Base-by-base conservation (phyloP, 2,113 vertebrate genomes). In the Shinisaurus crocodilurus region DNA sequence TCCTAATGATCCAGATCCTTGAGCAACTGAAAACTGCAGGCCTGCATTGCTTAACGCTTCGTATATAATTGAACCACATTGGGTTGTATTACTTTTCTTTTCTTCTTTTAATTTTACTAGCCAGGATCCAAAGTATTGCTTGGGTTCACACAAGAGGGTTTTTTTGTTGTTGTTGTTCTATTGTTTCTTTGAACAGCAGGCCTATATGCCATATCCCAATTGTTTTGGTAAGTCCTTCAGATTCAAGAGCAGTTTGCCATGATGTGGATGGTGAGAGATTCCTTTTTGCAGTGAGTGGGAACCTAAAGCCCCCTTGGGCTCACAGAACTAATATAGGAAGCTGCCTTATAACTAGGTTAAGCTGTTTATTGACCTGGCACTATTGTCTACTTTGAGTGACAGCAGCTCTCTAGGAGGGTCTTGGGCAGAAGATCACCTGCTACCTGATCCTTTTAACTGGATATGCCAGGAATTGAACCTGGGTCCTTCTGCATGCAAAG, bases 1-100 rank as follows among this genome's bases (percentile, higher is more conserved):
- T 29, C 54, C 54, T 60, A 60, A 60, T 60, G 12, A 16, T 13
- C 16, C 57, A 60, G 57, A 16, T 60, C 15, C 12, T 12, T 60
- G 12, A 18, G 57, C 12, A 15, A 37, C 34, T 83, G 81, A 83
- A 60, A 83, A 83, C 15, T 29, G 12, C 13, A 54, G 48, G 1
- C 48, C 77, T 50, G 48, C 77, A 54, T 54, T 45, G 48, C 65
- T 43, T 25, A n/a, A 32, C 29, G 29, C 7, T 43, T 32, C 13
- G 8, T 1, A 63, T 1, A 0, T 0, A 3, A 60, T 54, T 72
- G 48, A 82, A 54, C 65, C 25, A 74, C 74, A 15, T 0, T 69
- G 27, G 7, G 5, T 7, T 69, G 60, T 63, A 45, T 65, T 86
- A 63, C n/a, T 40, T 1, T 7, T 34, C 8, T 37, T 0, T 3